phyloP scores from a whole-genome alignment of 2,888 invertebrate species.

The Polymixis lichenea region DNA sequence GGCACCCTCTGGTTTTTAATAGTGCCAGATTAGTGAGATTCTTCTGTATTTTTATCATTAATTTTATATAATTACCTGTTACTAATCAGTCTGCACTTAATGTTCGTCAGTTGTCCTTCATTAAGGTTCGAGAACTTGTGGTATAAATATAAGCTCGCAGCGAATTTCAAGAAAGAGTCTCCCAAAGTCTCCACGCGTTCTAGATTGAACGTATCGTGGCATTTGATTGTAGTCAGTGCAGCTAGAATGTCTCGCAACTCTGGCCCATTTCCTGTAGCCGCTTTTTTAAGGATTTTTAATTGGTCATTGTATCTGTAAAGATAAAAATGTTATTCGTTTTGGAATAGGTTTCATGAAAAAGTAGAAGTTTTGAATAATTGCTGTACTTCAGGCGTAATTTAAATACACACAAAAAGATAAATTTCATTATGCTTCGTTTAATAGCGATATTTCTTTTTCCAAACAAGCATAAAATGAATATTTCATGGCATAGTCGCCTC shows the following conservation, averaged over 20 bases:
- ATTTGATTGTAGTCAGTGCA: constrained; percentile 93
- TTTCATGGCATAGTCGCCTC: no score
- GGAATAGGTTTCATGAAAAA: neutral
- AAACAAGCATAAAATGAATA: no score
- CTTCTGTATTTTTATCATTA: neutral
- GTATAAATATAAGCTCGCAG: constrained; percentile 93
- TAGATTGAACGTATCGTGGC: constrained; percentile 94
- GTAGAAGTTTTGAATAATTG: constrained; percentile 1
- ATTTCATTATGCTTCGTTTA: no score
- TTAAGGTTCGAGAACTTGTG: constrained; percentile 92
- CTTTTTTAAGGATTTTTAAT: constrained; percentile 72
- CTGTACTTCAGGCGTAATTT: neutral
- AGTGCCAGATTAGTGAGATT: no score
- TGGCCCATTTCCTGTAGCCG: constrained; percentile 79
- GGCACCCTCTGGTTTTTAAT: no score
- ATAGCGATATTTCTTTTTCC: no score
- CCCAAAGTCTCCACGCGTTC: constrained; percentile 97
- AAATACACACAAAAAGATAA: no score
- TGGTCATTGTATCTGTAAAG: constrained; percentile 79
- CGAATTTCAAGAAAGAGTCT: constrained; percentile 96
- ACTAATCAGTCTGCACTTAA: constrained; percentile 93
- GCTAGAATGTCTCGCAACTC: constrained; percentile 87
- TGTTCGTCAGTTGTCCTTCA: constrained; percentile 95
- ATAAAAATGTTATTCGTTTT: constrained; percentile 5
- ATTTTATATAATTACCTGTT: constrained; percentile 92